Evolutionary conservation across 2,888 invertebrate species (phyloP), one percentile per base, ranked within the genome.

Genomic region (Hydropsyche betteni): DNA sequence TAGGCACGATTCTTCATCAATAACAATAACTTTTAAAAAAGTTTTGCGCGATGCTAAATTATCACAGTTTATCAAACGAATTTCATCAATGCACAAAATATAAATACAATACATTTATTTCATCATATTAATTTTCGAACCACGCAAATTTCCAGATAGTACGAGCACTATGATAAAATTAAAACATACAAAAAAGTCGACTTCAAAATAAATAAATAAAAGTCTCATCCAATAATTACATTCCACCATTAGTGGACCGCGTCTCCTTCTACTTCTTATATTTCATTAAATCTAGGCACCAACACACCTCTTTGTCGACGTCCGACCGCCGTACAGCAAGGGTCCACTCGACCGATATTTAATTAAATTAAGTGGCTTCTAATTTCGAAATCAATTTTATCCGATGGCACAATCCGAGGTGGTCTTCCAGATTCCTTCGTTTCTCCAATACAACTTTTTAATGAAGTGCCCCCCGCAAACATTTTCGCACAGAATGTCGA

Each of bases 321-420:
- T 64, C 64, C 24, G 36, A 38, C 53, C 53, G 10, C 34, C 53
- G 64, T 6, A 34, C 12, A 38, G 70, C 70, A 51, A 44, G 68
- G 34, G 68, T 69, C 68, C 70, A 36, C 75, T 75, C 24, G 70
- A 53, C 34, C 75, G 70, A 75, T 75, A 70, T 75, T 70, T 75
- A 75, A 75, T 75, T 75, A 75, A 75, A 75, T 70, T 70, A 75
- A 75, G 75, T 75, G 70, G 69, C 70, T 75, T 61, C 70, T 69
- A 70, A 75, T 75, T 75, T 75, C 68, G 50, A 53, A 75, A 69
- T 70, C 70, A 70, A 70, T 70, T 70, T 52, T 34, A 34, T 34
- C 70, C 53, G 52, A 16, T 8, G 34, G 34, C 53, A 34, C 51
- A 70, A 70, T 70, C 70, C 70, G 51, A 70, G 51, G 51, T 69